Evolutionary conservation across 1,140 invertebrate species (phyloP), one percentile per base, ranked within the genome.

Genomic region (Trachymyrmex septentrionalis): DNA sequence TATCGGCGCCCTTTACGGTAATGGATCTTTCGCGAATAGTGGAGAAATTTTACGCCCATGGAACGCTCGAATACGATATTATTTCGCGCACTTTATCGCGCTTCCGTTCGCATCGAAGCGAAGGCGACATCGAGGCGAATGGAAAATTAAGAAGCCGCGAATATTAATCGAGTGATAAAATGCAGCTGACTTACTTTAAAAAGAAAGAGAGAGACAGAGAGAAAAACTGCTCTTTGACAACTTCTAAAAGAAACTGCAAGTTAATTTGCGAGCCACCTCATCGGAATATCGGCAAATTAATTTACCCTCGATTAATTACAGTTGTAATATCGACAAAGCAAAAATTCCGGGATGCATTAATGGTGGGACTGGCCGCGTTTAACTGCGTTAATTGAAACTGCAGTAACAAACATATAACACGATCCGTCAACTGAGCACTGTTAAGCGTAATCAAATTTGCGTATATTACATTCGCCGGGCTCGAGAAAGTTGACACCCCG

Each of bases 351-450:
- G 21, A 61, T n/a, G 69, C 44, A 61, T 84, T 73, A 75, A 73
- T 38, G 53, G 66, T 6, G 7, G 69, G 19, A 14, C 19, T 12
- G 24, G 24, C 24, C 80, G 50, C 64, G 38, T 75, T 84, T 84
- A 75, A 84, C 69, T 84, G 80, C 80, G 69, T 84, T 84, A 84
- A 84, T 84, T 73, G 44, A 84, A 84, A 75, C n/a, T 73, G 44
- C 57, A 75, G 80, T 63, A 75, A 73, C 80, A 84, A 84, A 73
- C 55, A 81, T 59, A 84, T 73, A 84, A 84, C 69, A 55, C 55
- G 55, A 84, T 75, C 80, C 30, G 80, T 84, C 80, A 75, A 75
- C 55, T 38, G 69, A 73, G 71, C 69, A 73, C 67, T 73, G 80
- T 73, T 75, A 53, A 75, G 55, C 80, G 55, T 84, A 73, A 84